Conservation (phyloP, 1,140 invertebrate genomes). For the Atopsyche davidsoni region DNA sequence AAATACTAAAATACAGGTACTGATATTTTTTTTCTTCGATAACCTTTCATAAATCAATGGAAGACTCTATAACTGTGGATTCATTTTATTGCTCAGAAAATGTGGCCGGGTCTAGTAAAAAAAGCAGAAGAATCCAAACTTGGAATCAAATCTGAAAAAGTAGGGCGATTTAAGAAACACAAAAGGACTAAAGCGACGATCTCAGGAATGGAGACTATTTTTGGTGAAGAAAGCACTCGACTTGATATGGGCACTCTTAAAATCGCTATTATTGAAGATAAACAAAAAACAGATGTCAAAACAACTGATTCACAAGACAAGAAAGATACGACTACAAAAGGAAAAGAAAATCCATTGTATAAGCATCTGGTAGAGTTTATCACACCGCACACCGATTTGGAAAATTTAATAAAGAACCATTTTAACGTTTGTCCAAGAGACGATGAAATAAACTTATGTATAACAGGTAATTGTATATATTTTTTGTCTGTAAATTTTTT, state of each 20-base stretch:
- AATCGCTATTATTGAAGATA: no score
- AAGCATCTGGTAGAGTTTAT: conserved; percentile 31
- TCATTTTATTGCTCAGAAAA: conserved; percentile 36
- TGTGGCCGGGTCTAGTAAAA: conserved; percentile 42
- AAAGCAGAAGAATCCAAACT: conserved; percentile 32
- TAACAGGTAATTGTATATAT: conserved; percentile 24
- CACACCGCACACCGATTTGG: conserved; percentile 36
- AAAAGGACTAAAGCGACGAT: no score
- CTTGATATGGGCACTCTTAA: no score
- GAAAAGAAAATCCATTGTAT: conserved; percentile 5
- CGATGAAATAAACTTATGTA: conserved; percentile 9
- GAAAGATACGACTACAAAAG: neutral
- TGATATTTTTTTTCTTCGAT: no score
- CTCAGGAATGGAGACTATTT: no score
- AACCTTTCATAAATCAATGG: no score
- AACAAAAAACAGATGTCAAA: no score
- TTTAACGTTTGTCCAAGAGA: neutral
- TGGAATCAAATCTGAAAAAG: conserved; percentile 16
- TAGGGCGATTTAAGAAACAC: neutral
- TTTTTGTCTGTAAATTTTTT: no score
- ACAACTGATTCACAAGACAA: no score
- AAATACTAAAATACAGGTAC: conserved; percentile 55
- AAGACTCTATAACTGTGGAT: no score
- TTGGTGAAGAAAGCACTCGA: no score
- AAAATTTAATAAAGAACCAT: conserved; percentile 7